Evolutionary conservation across 1,140 invertebrate species (phyloP).

Genomic region (Lepidurus couesii): DNA sequence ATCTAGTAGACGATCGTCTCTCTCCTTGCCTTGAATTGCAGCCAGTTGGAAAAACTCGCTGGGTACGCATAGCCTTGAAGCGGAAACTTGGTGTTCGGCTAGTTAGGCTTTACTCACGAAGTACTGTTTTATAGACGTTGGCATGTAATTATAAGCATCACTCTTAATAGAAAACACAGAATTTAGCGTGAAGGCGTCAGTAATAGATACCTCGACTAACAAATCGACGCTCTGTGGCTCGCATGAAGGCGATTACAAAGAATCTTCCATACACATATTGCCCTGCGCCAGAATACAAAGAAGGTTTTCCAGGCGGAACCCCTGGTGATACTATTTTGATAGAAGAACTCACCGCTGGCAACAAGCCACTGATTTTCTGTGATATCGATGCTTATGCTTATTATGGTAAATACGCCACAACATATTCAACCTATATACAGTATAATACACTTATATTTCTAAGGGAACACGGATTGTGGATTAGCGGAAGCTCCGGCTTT

Average conservation of each 20-base stretch:
- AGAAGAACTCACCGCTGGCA: neutral
- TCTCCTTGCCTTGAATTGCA: neutral
- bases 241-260: neutral
- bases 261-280: neutral
- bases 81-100: neutral
- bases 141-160: neutral
- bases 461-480: neutral
- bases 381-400: neutral
- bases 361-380: neutral
- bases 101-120: neutral
- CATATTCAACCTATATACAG: too few species aligned
- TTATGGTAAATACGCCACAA: neutral
- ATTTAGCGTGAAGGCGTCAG: neutral
- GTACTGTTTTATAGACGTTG: neutral
- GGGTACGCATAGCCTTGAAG: neutral
- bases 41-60: neutral
- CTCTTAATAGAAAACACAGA: neutral
- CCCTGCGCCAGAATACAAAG: neutral
- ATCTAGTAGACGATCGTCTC: neutral
- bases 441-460: too few species aligned
- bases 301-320: neutral
- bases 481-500: neutral
- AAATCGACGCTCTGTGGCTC: neutral
- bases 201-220: neutral
- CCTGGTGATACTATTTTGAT: neutral